Base-by-base conservation (phyloP, 2,113 vertebrate genomes). In the Lota lota region DNA sequence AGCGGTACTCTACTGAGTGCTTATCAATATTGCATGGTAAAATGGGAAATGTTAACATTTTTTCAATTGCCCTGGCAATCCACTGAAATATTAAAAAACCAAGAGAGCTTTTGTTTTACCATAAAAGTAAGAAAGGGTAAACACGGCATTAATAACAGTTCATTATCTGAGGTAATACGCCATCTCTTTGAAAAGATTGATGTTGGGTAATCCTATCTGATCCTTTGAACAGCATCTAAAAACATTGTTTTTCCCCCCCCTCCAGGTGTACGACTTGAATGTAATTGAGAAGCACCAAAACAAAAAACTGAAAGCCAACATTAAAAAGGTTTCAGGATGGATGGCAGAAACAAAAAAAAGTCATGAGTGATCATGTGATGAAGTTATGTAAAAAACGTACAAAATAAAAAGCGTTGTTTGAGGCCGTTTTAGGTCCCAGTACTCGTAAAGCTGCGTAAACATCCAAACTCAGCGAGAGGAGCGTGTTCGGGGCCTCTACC, bases 11-110 rank as follows among this genome's bases (percentile, higher is more conserved):
- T 70, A 82, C 84, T 90, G 86, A 90, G 88, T 88, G 85, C 84
- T 73, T 77, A 90, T 91, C 80, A 90, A 91, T 91, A 88, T 87
- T 91, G 72, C 77, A 90, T 79, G 82, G 61, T 79, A 84, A 88
- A 88, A 87, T 84, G 85, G 84, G 67, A 86, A 88, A 85, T 83
- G 77, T 85, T 85, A 84, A 87, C 79, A 82, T 84, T 82, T 85
- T 83, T 87, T 77, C 82, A 81, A 86, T 84, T 80, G 79, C 78
- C 69, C 66, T 83, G 77, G 83, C 75, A 81, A 83, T 68, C 61
- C 72, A 64, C 85, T 90, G 54, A 91, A 90, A 87, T 90, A 89
- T 89, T 90, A 73, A 90, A 81, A 81, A 71, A 76, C 60, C 28
- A 57, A 70, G 63, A 84, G 71, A 70, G 81, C 81, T 79, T 90